Conservation (phyloP, 53 echinoderm and acorn worm genomes). For the Temnopleurus reevesii region DNA sequence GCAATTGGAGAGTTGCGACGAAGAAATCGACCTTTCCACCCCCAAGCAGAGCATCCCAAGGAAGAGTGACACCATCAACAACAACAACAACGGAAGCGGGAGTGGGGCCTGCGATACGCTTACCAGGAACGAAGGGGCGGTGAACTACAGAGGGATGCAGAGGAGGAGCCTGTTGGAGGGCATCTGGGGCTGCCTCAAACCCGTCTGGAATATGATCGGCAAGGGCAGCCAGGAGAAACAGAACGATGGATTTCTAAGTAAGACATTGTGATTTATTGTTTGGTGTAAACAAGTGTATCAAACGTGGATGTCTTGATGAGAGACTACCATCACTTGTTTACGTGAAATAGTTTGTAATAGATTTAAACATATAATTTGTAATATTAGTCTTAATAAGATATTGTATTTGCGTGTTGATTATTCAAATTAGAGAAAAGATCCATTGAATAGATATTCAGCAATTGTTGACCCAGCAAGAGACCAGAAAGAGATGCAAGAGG, state of each 20-base stretch:
- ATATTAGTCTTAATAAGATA: no score
- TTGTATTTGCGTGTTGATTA: no score
- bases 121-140: slow-evolving; percentile 67
- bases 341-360: no score
- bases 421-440: no score
- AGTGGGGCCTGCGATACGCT: slow-evolving; percentile 39
- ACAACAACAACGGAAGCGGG: slow-evolving; percentile 70
- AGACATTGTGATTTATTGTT: not conserved
- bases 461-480: no score
- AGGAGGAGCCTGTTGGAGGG: slow-evolving; percentile 89
- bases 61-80: slow-evolving; percentile 83
- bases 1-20: slow-evolving; percentile 85
- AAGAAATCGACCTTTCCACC: slow-evolving; percentile 89
- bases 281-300: not conserved
- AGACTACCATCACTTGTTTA: no score
- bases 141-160: slow-evolving; percentile 78
- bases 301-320: no score
- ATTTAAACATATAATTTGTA: no score
- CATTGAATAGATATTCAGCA: no score
- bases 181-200: slow-evolving; percentile 90
- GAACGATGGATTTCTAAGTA: slow-evolving; percentile 17
- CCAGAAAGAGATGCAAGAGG: no score
- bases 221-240: slow-evolving; percentile 58
- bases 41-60: slow-evolving; percentile 83
- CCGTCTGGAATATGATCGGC: slow-evolving; percentile 95